Evolutionary conservation across 2,113 vertebrate genomes (phyloP).

Genomic region (Pimephales promelas): DNA sequence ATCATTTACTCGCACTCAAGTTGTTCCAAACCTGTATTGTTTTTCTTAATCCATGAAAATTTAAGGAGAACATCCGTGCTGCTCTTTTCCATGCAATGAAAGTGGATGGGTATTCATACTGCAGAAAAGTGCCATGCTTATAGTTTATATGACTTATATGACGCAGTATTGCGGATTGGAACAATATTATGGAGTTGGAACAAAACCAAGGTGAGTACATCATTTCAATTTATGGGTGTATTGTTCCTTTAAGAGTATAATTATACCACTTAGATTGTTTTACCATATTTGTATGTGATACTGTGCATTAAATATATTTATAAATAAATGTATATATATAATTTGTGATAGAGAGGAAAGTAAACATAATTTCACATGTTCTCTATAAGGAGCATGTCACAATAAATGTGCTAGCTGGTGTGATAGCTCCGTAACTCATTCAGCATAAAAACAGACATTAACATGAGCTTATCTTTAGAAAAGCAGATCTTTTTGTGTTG

Average conservation of each 20-base stretch:
- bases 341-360: background rate
- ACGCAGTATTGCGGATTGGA: too few relatives aligned
- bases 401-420: background rate
- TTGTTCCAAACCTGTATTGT: background rate
- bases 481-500: slow-evolving; percentile 15
- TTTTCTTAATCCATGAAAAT: background rate
- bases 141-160: too few relatives aligned
- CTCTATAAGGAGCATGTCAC: background rate
- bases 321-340: background rate
- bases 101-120: background rate
- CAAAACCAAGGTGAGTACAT: background rate
- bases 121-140: too few relatives aligned
- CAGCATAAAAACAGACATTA: slow-evolving; percentile 6
- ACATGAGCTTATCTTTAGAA: background rate
- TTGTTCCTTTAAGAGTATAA: background rate
- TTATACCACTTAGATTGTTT: background rate
- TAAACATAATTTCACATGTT: background rate
- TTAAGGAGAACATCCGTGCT: background rate
- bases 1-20: background rate
- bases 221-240: background rate
- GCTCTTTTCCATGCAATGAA: background rate
- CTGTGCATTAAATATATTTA: background rate
- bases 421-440: background rate
- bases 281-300: background rate
- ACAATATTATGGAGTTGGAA: background rate